Evolutionary conservation across 2,797 vertebrate species (phyloP), one percentile per base, ranked within the genome.

Genomic region (Danio choprae): DNA sequence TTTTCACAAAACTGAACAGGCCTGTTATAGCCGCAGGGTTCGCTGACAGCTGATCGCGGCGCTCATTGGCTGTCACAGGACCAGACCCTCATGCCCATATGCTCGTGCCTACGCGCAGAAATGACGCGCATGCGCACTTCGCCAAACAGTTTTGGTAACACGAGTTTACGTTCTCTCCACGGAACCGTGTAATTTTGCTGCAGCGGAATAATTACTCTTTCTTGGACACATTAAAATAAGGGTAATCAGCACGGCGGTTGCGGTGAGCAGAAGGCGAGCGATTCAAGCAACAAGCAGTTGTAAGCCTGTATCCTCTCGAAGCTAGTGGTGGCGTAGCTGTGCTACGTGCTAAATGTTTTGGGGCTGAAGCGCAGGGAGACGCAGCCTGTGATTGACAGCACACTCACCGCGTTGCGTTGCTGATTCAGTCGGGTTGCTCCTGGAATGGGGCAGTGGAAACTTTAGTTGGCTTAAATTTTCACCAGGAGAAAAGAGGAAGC

Each of bases 161-260:
- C 89, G 91, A 90, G 91, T 93, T 91, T 92, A 90, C 90, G 89
- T 89, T 79, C 87, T 51, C 67, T 74, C 74, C 77, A 38, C 59
- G 11, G 58, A 70, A 77, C 56, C 13, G 16, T 46, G 18, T 16
- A 38, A 6, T 48, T 3, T 15, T 6, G 3, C 6, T 3, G 43
- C 11, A 41, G 15, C 53, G 4, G 2, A 18, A 20, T 15, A 79
- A 20, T 8, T n/a, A 20, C 7, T 16, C 1, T 7, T 53, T 64
- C 2, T 55, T 7, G 58, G 36, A 38, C 46, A 18, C 7, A 9
- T 36, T 8, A 1, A 18, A 22, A 18, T 7, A 29, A 64, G 16
- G 16, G 38, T 6, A 10, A 18, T 18, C 18, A 29, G 12, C 36
- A 20, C 44, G 15, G 18, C 48, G 22, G 43, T 0, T 63, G 20